Percentiles rank a stretch among this genome's conserved stretches.
Conservation (phyloP, 2,888 invertebrate genomes). For the Microctonus hyperodae region DNA sequence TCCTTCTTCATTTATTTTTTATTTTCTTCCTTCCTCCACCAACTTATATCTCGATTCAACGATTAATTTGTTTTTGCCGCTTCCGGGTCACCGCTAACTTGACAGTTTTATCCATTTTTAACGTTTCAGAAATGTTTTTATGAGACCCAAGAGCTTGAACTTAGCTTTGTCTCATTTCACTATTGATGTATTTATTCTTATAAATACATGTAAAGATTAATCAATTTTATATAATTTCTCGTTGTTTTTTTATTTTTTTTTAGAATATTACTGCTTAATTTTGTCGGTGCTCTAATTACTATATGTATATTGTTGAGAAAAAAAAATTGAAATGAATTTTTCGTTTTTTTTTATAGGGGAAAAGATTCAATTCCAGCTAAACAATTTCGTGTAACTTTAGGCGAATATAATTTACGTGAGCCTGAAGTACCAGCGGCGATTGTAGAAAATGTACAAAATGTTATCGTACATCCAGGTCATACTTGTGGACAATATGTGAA, state of each 20-base stretch:
- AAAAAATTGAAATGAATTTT: neutral
- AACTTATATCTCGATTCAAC: slow-evolving; percentile 32
- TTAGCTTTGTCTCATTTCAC: slow-evolving; percentile 14
- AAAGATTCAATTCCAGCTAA: slow-evolving; percentile 71
- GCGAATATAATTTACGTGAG: slow-evolving; percentile 74
- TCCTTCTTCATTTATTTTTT: neutral
- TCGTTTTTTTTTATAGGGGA: slow-evolving; percentile 63
- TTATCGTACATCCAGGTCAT: slow-evolving; percentile 80
- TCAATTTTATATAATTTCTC: slow-evolving; percentile 1
- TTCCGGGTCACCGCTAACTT: slow-evolving; percentile 26
- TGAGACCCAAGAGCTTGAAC: slow-evolving; percentile 20
- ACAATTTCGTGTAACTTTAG: slow-evolving; percentile 74
- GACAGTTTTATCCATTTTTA: slow-evolving; percentile 35
- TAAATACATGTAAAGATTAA: slow-evolving; percentile 18
- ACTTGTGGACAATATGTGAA: slow-evolving; percentile 69
- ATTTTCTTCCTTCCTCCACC: neutral
- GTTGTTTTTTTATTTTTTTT: too few species aligned
- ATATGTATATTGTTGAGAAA: neutral
- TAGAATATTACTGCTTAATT: neutral
- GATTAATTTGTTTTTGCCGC: slow-evolving; percentile 31
- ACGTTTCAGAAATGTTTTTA: slow-evolving; percentile 30
- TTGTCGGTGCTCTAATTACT: neutral
- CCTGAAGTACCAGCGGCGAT: slow-evolving; percentile 64
- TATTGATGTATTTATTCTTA: neutral
- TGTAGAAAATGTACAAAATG: slow-evolving; percentile 64